phyloP scores from a whole-genome alignment of 2,888 invertebrate species.

The Willowsia nigromaculata region DNA sequence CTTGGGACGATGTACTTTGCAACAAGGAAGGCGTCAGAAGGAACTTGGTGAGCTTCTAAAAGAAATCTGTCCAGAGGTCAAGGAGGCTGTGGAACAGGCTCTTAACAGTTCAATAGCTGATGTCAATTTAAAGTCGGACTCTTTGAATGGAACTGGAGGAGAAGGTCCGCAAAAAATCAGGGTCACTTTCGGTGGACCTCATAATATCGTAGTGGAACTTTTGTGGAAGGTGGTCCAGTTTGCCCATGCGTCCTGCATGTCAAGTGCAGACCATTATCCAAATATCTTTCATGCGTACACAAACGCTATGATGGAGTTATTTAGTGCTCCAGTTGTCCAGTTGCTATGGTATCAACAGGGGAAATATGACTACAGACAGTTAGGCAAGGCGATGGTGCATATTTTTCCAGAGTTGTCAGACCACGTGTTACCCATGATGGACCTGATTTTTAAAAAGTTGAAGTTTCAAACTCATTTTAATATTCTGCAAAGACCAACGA shows the following conservation, averaged over 20 bases:
- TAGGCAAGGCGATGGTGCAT: constrained; percentile 36
- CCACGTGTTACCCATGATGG: not conserved
- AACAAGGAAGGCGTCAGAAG: not conserved
- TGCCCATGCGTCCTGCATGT: constrained; percentile 7
- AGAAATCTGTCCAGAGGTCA: not conserved
- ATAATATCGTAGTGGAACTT: constrained; percentile 22
- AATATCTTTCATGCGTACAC: constrained; percentile 33
- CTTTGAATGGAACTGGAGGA: not conserved
- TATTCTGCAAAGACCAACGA: constrained; percentile 11
- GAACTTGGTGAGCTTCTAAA: not conserved
- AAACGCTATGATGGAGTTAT: constrained; percentile 25
- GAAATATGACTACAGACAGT: not conserved
- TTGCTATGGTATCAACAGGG: constrained; percentile 24
- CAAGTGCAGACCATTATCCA: constrained; percentile 18
- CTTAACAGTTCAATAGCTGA: not conserved
- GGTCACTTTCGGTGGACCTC: not conserved
- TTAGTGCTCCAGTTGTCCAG: constrained; percentile 31
- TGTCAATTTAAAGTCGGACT: not conserved
- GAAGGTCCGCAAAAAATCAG: not conserved
- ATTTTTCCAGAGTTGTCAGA: constrained; percentile 43
- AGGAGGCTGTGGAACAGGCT: not conserved
- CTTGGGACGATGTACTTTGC: constrained; percentile 17
- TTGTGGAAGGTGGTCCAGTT: constrained; percentile 46
- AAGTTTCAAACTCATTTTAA: constrained; percentile 14
- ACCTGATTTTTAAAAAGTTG: not conserved